Conservation (phyloP, 2,888 invertebrate species). For the Himalopsyche anomala region DNA sequence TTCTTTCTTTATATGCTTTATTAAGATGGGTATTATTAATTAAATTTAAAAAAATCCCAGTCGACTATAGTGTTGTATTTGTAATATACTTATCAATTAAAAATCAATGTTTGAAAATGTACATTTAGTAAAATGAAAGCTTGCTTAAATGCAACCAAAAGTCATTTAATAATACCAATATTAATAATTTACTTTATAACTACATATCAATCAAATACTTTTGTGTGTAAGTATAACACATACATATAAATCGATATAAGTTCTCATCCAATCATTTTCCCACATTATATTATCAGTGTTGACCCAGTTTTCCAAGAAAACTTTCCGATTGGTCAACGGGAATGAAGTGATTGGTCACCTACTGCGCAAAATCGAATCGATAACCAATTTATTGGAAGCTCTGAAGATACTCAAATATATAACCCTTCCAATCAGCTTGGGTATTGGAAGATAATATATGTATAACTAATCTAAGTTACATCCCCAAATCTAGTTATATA, state of each 20-base stretch:
- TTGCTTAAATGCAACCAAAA: neutral
- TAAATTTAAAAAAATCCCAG: no score
- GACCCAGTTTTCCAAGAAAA: constrained; percentile 7
- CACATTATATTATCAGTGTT: neutral
- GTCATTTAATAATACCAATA: neutral
- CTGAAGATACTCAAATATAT: neutral
- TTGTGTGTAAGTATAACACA: neutral
- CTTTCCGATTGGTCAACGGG: constrained; percentile 26
- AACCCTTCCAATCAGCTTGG: constrained; percentile 7
- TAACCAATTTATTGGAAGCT: constrained; percentile 45
- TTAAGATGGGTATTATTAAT: no score
- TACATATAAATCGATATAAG: neutral
- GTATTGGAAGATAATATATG: neutral
- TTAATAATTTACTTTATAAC: neutral
- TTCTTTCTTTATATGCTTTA: no score
- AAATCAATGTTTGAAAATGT: no score
- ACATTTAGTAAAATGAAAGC: no score
- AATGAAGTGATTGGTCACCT: constrained; percentile 21
- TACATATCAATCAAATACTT: neutral
- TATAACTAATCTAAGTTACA: neutral
- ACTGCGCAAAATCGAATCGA: constrained; percentile 45
- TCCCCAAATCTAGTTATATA: neutral
- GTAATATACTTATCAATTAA: no score
- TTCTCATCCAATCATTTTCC: neutral
- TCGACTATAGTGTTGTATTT: no score